These are phyloP conservation scores for Brachionus koreanus DNA, from an alignment of 1,140 invertebrate genomes.

Conservation along the genomic window DNA sequence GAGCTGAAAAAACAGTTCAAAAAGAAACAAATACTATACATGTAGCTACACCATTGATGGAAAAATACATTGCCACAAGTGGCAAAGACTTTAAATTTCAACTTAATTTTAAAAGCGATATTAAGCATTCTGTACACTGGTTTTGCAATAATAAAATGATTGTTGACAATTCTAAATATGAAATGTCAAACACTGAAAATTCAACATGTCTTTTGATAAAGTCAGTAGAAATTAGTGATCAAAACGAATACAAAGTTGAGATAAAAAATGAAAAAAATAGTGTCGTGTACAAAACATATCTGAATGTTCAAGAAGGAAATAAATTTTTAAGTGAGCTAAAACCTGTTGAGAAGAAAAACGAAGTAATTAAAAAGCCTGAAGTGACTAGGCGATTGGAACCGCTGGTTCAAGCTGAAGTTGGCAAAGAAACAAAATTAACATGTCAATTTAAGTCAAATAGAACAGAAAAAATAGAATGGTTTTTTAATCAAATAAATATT, in stretches of 20 bases:
- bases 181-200: not conserved
- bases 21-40: not conserved
- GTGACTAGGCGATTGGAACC: not conserved
- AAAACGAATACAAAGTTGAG: constrained; percentile 18
- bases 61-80: not conserved
- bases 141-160: not conserved
- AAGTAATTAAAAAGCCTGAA: not conserved
- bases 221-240: not conserved
- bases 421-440: not conserved
- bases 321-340: constrained; percentile 17
- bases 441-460: not conserved
- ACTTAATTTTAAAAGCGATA: not conserved
- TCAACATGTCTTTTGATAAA: not conserved
- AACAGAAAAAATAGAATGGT: constrained; percentile 30
- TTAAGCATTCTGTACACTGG: not conserved
- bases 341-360: constrained; percentile 16
- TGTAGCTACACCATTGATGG: not conserved
- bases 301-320: not conserved
- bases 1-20: not conserved
- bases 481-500: constrained; percentile 30
- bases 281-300: not conserved
- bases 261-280: constrained; percentile 18
- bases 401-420: not conserved
- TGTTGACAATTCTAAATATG: not conserved
- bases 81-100: constrained; percentile 20